Conservation (phyloP, 2,113 vertebrate species). For the Channa maculata region DNA sequence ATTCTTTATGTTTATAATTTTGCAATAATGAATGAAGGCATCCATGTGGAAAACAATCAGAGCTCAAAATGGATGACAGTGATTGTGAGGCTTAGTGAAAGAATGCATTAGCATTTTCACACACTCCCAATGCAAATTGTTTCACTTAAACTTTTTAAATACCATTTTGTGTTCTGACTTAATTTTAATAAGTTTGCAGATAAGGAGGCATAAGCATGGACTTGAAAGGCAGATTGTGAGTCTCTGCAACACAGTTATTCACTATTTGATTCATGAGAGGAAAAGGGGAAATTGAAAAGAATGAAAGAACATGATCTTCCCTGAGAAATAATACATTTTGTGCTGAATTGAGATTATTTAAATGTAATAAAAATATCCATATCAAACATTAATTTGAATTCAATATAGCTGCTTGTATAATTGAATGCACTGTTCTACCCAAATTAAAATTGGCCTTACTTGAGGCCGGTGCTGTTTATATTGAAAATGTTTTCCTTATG, state of each 20-base stretch:
- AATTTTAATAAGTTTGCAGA: slow-evolving; percentile 81
- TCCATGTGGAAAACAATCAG: slow-evolving; percentile 89
- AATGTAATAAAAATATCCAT: slow-evolving; percentile 71
- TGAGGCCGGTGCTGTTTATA: slow-evolving; percentile 36
- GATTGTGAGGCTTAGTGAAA: slow-evolving; percentile 83
- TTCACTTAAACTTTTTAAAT: slow-evolving; percentile 86
- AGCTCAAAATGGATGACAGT: slow-evolving; percentile 80
- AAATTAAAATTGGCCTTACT: slow-evolving; percentile 66
- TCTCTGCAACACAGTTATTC: slow-evolving; percentile 66
- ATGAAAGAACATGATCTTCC: slow-evolving; percentile 72
- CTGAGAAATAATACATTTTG: slow-evolving; percentile 75
- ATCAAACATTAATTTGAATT: slow-evolving; percentile 77
- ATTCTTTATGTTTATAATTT: slow-evolving; percentile 90
- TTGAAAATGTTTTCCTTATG: slow-evolving; percentile 45
- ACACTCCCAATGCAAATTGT: slow-evolving; percentile 85
- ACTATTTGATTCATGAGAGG: slow-evolving; percentile 69
- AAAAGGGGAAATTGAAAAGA: slow-evolving; percentile 71
- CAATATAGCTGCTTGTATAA: slow-evolving; percentile 66
- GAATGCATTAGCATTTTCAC: slow-evolving; percentile 85
- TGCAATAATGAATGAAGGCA: slow-evolving; percentile 87
- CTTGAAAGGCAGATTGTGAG: slow-evolving; percentile 70
- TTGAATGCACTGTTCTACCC: slow-evolving; percentile 61
- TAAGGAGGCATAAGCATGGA: slow-evolving; percentile 76
- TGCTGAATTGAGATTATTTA: slow-evolving; percentile 73
- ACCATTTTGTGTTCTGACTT: slow-evolving; percentile 83